phyloP scores from a whole-genome alignment of 1,140 invertebrate species.

The Pseudomyrmex dendroicus region DNA sequence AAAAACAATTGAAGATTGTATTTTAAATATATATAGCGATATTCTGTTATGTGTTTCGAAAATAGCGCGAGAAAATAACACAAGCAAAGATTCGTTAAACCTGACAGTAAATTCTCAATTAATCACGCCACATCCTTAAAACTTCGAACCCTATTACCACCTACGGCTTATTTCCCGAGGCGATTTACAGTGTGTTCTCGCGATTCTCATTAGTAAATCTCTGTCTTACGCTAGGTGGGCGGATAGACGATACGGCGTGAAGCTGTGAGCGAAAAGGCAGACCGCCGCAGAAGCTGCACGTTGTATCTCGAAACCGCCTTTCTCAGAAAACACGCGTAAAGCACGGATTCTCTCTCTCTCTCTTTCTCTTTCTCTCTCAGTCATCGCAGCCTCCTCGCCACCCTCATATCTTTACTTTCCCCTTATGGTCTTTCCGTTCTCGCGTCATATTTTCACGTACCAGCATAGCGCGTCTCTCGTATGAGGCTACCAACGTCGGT shows the following conservation, averaged over 20 bases:
- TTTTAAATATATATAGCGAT: neutral
- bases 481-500: conserved; percentile 26
- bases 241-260: conserved; percentile 37
- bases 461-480: conserved; percentile 1
- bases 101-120: conserved; percentile 48
- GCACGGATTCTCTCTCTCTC: conserved; percentile 37
- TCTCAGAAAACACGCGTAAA: conserved; percentile 32
- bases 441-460: conserved; percentile 54
- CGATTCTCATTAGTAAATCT: conserved; percentile 64
- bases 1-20: neutral
- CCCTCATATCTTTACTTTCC: conserved; percentile 35
- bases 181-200: neutral
- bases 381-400: conserved; percentile 9
- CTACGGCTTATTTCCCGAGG: conserved; percentile 31
- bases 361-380: conserved; percentile 12
- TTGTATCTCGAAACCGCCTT: conserved; percentile 46
- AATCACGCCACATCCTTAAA: conserved; percentile 43
- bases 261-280: conserved; percentile 54
- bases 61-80: conserved; percentile 24
- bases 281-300: conserved; percentile 46
- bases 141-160: conserved; percentile 47
- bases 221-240: conserved; percentile 48
- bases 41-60: neutral
- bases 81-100: conserved; percentile 21
- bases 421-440: conserved; percentile 20